These are phyloP conservation scores for Pachycephala philippinensis DNA, from an alignment of 2,113 vertebrate species.

Conservation along the genomic window DNA sequence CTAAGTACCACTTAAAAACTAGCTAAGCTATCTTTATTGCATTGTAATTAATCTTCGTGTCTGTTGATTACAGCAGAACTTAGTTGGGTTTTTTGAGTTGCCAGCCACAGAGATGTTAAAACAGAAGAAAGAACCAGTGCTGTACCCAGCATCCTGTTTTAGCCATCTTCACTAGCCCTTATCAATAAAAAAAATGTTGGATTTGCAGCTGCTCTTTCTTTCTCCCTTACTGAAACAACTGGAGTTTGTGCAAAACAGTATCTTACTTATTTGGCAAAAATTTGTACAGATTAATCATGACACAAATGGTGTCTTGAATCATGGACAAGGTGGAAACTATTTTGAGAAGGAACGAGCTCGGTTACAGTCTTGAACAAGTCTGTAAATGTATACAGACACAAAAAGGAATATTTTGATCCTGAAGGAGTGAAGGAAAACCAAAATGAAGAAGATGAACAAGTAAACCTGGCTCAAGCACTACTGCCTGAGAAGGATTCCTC, in stretches of 20 bases:
- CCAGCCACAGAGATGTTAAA: neutral
- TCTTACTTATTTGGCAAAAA: neutral
- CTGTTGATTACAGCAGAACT: neutral
- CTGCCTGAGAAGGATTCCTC: neutral
- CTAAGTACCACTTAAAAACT: neutral
- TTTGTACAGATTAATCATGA: neutral
- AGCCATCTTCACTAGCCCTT: neutral
- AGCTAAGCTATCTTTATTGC: neutral
- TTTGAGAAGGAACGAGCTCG: neutral
- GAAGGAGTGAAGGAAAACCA: neutral
- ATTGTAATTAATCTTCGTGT: neutral
- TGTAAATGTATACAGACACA: neutral
- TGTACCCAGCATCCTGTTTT: neutral
- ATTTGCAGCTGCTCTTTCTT: neutral
- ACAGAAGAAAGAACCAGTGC: neutral
- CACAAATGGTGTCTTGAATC: neutral
- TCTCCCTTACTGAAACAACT: neutral
- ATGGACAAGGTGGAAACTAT: neutral
- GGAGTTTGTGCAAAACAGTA: neutral
- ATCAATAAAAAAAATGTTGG: neutral
- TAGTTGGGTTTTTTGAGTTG: neutral
- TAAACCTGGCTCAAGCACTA: accelerated
- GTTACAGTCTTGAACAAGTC: neutral
- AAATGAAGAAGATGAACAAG: neutral
- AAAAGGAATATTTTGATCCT: neutral